These are phyloP conservation scores for Rhinichthys osculus DNA, from an alignment of 2,797 vertebrate genomes.

Conservation along the genomic window DNA sequence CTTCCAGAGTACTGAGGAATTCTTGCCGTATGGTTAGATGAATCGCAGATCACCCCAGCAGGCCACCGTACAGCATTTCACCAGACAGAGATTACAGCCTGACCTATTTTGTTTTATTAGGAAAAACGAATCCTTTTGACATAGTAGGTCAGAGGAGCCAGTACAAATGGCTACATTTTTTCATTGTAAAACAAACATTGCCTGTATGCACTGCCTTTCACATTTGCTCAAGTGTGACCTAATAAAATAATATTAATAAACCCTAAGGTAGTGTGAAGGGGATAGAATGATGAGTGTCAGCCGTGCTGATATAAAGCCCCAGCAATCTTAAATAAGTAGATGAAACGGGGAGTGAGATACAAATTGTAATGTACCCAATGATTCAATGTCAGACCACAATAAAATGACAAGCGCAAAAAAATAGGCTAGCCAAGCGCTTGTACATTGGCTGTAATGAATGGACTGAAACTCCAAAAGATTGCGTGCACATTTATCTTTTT, in stretches of 20 bases:
- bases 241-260: constrained; percentile 26
- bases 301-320: not conserved
- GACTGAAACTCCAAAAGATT: constrained; percentile 52
- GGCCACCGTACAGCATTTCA: constrained; percentile 20
- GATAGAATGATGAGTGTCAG: constrained; percentile 6
- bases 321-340: constrained; percentile 36
- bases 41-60: constrained; percentile 39
- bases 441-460: constrained; percentile 54
- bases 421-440: constrained; percentile 36
- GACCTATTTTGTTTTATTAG: constrained; percentile 60
- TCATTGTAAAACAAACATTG: constrained; percentile 31
- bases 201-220: constrained; percentile 14
- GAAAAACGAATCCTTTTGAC: constrained; percentile 52
- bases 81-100: constrained; percentile 60
- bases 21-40: constrained; percentile 50
- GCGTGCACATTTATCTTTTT: constrained; percentile 57
- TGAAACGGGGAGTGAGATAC: constrained; percentile 38
- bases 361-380: constrained; percentile 57
- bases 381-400: constrained; percentile 50
- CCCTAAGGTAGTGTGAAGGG: not conserved
- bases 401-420: constrained; percentile 50
- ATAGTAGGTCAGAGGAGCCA: constrained; percentile 44
- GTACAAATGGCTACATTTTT: constrained; percentile 33
- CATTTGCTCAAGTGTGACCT: constrained; percentile 29
- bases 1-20: constrained; percentile 47